Base-by-base conservation (phyloP, 2,797 vertebrate genomes). In the Darevskia mixta region DNA sequence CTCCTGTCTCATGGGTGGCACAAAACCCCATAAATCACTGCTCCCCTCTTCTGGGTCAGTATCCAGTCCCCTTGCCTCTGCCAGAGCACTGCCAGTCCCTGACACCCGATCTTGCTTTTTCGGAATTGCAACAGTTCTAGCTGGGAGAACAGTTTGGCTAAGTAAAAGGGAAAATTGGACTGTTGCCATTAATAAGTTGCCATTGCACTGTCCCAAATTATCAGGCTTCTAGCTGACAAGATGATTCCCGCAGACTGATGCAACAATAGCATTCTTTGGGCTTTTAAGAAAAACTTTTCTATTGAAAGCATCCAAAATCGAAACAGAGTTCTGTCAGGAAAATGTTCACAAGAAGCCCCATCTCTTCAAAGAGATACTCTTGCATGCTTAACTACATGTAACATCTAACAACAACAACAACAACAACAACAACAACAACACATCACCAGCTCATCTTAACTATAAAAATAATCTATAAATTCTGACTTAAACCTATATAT, bases 221-320 rank as follows among this genome's bases (percentile, higher is more conserved):
- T 58, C 2, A 88, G 85, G 77, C 75, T 71, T 87, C 88, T 84
- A 88, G 69, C 55, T 45, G 89, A 84, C 86, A 83, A 23, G 82
- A 86, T 75, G 88, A 45, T 3, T n/a, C 23, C 78, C 8, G 18
- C 45, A 86, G 32, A 87, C 15, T 20, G 84, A 1, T 4, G 7
- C 25, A 91, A 43, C 9, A 87, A 5, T 8, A 89, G 82, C 32
- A 4, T 18, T 78, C 83, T 80, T 72, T 27, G 41, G 64, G 69
- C 32, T 38, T 75, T 81, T 49, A 27, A 38, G 89, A 88, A 87
- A 35, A 8, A 58, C 45, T 3, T 1, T 79, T 0, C 10, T 58
- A 80, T 8, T 76, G 76, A 88, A 88, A 3, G 66, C 64, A 90
- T 32, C 71, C 72, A 73, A 71, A 41, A 43, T 45, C 49, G 3